Evolutionary conservation across 2,888 invertebrate genomes (phyloP).

Genomic region (Scaptomyza reducta): DNA sequence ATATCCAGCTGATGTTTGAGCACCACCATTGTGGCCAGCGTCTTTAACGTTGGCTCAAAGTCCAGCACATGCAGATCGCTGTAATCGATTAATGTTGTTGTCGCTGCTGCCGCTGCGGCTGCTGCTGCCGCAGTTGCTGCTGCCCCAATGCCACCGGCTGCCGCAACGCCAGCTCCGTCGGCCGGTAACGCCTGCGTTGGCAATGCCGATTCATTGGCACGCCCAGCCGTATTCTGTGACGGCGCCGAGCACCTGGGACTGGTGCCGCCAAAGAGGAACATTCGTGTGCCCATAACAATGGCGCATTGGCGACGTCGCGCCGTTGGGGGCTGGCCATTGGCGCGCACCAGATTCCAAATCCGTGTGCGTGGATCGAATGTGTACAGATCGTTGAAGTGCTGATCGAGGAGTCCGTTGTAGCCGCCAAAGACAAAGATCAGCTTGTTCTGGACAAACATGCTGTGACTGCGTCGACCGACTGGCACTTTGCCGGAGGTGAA

Average conservation of each 20-base stretch:
- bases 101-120: slow-evolving; percentile 15
- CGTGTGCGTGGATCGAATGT: slow-evolving; percentile 88
- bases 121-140: slow-evolving; percentile 12
- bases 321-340: slow-evolving; percentile 87
- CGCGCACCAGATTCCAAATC: slow-evolving; percentile 87
- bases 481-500: slow-evolving; percentile 88
- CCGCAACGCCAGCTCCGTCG: background rate
- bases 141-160: background rate
- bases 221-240: background rate
- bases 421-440: slow-evolving; percentile 96
- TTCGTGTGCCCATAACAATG: slow-evolving; percentile 88
- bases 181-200: slow-evolving; percentile 1
- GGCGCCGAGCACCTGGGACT: slow-evolving; percentile 86
- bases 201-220: slow-evolving; percentile 16
- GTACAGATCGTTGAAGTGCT: slow-evolving; percentile 93
- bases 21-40: slow-evolving; percentile 88
- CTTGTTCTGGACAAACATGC: slow-evolving; percentile 92
- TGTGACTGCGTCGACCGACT: slow-evolving; percentile 94
- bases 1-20: slow-evolving; percentile 88
- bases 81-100: slow-evolving; percentile 88
- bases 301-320: slow-evolving; percentile 92
- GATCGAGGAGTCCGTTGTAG: slow-evolving; percentile 90
- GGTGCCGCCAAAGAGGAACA: slow-evolving; percentile 96
- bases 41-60: slow-evolving; percentile 90
- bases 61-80: slow-evolving; percentile 93